phyloP scores from a whole-genome alignment of 64 coral and sea anemone genomes.

The Dendronephthya gigantea region DNA sequence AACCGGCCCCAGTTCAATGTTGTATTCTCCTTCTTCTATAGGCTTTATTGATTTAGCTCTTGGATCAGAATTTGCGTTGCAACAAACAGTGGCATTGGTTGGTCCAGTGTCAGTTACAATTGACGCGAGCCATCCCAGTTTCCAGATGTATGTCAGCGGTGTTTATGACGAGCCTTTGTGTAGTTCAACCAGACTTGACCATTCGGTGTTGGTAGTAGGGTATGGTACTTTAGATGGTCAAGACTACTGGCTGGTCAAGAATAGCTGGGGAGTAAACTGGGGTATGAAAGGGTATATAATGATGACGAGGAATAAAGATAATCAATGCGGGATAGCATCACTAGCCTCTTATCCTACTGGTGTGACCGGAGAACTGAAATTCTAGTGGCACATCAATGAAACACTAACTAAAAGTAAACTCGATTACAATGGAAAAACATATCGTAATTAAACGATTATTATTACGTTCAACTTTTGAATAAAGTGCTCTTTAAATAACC shows the following conservation, averaged over 20 bases:
- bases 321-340: constrained; percentile 68
- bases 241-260: constrained; percentile 37
- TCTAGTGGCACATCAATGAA: no score
- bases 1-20: no score
- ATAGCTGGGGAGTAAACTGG: constrained; percentile 23
- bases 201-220: constrained; percentile 52
- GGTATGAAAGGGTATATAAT: constrained; percentile 60
- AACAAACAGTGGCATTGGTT: not conserved
- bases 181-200: constrained; percentile 24
- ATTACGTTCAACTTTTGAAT: no score
- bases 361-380: not conserved
- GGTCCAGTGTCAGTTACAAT: not conserved
- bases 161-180: not conserved
- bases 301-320: constrained; percentile 66
- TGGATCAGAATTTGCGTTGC: not conserved
- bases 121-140: not conserved
- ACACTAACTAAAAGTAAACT: no score
- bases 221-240: constrained; percentile 46
- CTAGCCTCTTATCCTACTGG: constrained; percentile 53
- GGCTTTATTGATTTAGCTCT: not conserved
- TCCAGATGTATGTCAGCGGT: not conserved
- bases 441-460: no score
- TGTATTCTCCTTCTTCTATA: not conserved
- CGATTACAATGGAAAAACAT: no score
- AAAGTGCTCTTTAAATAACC: no score